Conservation (phyloP, 2,888 invertebrate species). For the Clostera curtula region DNA sequence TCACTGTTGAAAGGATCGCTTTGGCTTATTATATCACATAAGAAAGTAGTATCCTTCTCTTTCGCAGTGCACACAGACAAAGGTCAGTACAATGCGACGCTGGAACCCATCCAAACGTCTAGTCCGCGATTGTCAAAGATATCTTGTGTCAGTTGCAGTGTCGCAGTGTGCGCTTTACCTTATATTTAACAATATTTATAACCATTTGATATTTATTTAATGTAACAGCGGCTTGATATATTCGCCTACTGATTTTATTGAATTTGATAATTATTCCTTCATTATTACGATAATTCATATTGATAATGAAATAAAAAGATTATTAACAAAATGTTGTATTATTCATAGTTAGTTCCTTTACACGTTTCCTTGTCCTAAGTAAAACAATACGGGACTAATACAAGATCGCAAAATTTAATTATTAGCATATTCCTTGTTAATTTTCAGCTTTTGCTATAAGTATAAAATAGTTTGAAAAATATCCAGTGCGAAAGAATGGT, state of each 20-base stretch:
- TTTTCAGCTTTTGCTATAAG: too few relatives aligned
- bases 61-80: conserved; percentile 28
- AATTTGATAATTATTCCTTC: conserved; percentile 45
- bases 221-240: conserved; percentile 52
- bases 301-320: conserved; percentile 56
- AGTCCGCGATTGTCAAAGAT: too few relatives aligned
- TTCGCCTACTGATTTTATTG: conserved; percentile 53
- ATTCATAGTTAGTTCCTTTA: conserved; percentile 13
- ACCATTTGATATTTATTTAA: conserved; percentile 39
- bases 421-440: too few relatives aligned
- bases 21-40: conserved; percentile 59
- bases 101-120: too few relatives aligned
- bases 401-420: too few relatives aligned
- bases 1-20: conserved; percentile 46
- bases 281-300: conserved; percentile 58
- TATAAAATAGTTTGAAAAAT: too few relatives aligned
- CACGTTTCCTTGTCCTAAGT: not conserved
- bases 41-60: conserved; percentile 54
- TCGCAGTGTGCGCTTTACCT: too few relatives aligned
- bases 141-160: too few relatives aligned
- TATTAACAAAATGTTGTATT: conserved; percentile 50
- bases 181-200: conserved; percentile 32
- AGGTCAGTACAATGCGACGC: too few relatives aligned
- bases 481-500: too few relatives aligned
- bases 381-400: not conserved